These are phyloP conservation scores for Actinopyga echinites DNA, from an alignment of 53 echinoderm and acorn worm genomes.

Conservation along the genomic window DNA sequence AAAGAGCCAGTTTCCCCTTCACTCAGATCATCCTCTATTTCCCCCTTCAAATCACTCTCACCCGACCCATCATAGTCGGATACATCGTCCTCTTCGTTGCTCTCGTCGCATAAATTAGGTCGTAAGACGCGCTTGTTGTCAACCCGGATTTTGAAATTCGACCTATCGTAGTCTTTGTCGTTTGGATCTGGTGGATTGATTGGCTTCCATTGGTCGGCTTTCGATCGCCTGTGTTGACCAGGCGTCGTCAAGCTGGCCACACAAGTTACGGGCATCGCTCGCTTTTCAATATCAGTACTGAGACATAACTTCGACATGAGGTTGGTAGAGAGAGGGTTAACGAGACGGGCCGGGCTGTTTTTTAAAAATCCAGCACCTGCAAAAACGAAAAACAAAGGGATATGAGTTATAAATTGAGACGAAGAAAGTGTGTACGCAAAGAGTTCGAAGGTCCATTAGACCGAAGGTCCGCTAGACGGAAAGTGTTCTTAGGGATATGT, in stretches of 20 bases:
- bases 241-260: slow-evolving; percentile 15
- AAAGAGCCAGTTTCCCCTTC: no score
- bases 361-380: no score
- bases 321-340: not conserved
- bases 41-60: no score
- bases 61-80: not conserved
- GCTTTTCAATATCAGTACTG: not conserved
- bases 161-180: slow-evolving; percentile 35
- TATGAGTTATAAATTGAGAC: no score
- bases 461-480: no score
- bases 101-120: not conserved
- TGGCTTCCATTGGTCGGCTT: slow-evolving; percentile 15
- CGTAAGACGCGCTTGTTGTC: slow-evolving; percentile 14
- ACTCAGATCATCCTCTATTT: no score
- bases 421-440: no score
- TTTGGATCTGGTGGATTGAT: not conserved
- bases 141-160: not conserved
- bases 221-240: not conserved
- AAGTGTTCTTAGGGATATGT: no score
- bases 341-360: not conserved
- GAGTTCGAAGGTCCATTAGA: no score
- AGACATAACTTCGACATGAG: not conserved
- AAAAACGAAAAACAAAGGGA: no score
- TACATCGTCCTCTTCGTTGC: not conserved
- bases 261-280: not conserved